Conservation (phyloP, 2,797 vertebrate species). For the Sebastes flavidus region DNA sequence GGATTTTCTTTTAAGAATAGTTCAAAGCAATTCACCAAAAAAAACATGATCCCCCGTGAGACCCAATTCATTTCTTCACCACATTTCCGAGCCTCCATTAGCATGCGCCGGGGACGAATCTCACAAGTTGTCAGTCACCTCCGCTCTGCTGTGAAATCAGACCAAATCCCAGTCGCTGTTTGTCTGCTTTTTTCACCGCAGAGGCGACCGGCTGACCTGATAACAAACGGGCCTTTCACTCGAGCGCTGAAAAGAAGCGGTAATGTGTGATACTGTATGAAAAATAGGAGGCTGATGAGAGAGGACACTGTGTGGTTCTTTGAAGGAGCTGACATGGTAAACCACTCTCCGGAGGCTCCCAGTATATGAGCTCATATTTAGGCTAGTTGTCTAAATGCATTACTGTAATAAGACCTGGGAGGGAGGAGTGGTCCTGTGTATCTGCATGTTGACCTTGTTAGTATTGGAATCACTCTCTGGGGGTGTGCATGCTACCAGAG, state of each 20-base stretch:
- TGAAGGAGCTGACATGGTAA: constrained; percentile 31
- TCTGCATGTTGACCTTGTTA: constrained; percentile 63
- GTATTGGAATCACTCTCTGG: constrained; percentile 53
- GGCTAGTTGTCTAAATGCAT: constrained; percentile 68
- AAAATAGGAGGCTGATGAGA: constrained; percentile 38
- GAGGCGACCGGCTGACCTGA: constrained; percentile 33
- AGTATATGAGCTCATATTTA: constrained; percentile 59
- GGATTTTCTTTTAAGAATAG: constrained; percentile 68
- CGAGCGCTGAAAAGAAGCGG: not conserved
- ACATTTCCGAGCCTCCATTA: constrained; percentile 61
- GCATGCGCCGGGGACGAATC: constrained; percentile 55
- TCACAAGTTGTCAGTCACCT: constrained; percentile 70
- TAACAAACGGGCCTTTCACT: constrained; percentile 16
- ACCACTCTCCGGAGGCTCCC: constrained; percentile 41
- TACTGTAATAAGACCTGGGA: constrained; percentile 60
- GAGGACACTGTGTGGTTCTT: constrained; percentile 38
- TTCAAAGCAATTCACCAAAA: constrained; percentile 62
- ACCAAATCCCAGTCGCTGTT: constrained; percentile 58
- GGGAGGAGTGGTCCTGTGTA: constrained; percentile 24
- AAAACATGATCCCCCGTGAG: constrained; percentile 47
- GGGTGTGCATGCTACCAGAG: constrained; percentile 28
- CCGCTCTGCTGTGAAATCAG: constrained; percentile 63
- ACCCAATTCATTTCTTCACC: constrained; percentile 59
- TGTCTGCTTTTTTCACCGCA: constrained; percentile 27
- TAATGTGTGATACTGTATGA: not conserved